phyloP scores from a whole-genome alignment of 92 coral and sea anemone genomes.

The Plumapathes pennacea region DNA sequence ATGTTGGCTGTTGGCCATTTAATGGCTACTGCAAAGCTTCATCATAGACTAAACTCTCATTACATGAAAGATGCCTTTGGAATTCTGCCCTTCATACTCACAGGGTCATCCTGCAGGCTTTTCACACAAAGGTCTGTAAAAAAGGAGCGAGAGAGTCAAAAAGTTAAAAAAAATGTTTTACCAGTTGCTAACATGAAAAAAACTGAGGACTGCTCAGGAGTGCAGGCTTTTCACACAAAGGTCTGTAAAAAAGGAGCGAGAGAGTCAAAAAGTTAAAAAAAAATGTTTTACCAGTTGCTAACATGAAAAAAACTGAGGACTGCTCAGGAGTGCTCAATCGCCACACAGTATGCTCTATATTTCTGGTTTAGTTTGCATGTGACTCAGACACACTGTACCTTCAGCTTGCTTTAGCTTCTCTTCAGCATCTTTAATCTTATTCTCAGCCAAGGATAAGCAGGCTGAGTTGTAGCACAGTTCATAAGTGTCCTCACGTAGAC shows the following conservation, averaged over 20 bases:
- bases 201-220: slow-evolving; percentile 1
- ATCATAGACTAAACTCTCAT: no score
- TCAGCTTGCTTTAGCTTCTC: slow-evolving; percentile 78
- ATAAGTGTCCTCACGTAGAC: slow-evolving; percentile 94
- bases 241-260: slow-evolving; percentile 64
- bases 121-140: slow-evolving; percentile 78
- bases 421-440: slow-evolving; percentile 70
- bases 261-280: neutral
- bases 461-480: slow-evolving; percentile 97
- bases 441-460: slow-evolving; percentile 79
- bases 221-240: slow-evolving; percentile 85
- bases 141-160: neutral
- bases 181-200: neutral
- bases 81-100: slow-evolving; percentile 30
- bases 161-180: neutral
- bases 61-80: neutral
- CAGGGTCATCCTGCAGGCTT: slow-evolving; percentile 92
- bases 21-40: no score
- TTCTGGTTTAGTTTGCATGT: neutral
- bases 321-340: slow-evolving; percentile 53
- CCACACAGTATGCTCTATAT: slow-evolving; percentile 43
- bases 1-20: no score
- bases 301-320: neutral
- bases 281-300: neutral
- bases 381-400: slow-evolving; percentile 47